phyloP scores from a whole-genome alignment of 2,797 vertebrate species.

The Austrolebias charrua region DNA sequence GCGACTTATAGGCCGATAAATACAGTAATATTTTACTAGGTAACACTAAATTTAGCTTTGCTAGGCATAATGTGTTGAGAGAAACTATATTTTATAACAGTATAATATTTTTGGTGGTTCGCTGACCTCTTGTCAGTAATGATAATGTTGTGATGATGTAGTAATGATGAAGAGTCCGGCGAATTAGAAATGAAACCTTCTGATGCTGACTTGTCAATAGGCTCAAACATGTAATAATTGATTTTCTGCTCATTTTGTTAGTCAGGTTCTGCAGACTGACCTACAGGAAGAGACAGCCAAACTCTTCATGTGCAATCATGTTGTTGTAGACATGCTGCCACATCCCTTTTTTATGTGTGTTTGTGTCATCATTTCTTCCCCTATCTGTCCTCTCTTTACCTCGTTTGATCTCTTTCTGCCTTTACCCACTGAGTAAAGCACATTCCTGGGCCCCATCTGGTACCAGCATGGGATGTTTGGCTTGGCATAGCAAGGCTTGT shows the following conservation, averaged over 20 bases:
- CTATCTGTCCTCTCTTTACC: conserved; percentile 33
- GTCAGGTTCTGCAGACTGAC: background rate
- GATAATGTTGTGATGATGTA: no score
- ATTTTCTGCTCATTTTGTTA: no score
- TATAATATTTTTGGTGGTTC: no score
- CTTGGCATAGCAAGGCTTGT: conserved; percentile 74
- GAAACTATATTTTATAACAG: no score
- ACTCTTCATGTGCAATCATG: conserved; percentile 26
- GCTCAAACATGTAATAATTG: no score
- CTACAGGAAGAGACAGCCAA: background rate
- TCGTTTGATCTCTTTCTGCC: conserved; percentile 53
- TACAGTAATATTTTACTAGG: background rate
- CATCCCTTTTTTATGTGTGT: conserved; percentile 7
- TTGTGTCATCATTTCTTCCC: conserved; percentile 16
- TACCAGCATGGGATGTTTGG: conserved; percentile 79
- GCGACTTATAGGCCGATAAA: no score
- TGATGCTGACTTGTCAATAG: no score
- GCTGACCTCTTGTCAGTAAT: no score
- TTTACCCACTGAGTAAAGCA: conserved; percentile 66
- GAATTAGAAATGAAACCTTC: no score
- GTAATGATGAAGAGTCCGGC: no score
- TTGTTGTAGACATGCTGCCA: conserved; percentile 23
- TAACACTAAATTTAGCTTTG: background rate
- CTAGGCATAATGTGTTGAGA: background rate
- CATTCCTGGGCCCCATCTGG: conserved; percentile 81